These are phyloP conservation scores for Leptinotarsa rubiginosa DNA, from an alignment of 2,888 invertebrate species.

Conservation along the genomic window DNA sequence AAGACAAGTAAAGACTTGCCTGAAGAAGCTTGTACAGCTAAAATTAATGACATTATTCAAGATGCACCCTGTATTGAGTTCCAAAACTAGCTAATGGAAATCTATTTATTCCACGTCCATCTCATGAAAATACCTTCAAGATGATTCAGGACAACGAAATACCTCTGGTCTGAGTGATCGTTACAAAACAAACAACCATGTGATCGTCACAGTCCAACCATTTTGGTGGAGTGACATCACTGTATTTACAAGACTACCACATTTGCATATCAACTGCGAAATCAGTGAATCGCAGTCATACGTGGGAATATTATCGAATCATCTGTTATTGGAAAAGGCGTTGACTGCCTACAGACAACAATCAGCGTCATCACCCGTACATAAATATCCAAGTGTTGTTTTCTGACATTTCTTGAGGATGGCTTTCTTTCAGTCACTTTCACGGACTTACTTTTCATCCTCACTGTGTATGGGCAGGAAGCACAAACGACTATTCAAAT, in stretches of 20 bases:
- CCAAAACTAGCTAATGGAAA: background rate
- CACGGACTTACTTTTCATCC: background rate
- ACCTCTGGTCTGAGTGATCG: background rate
- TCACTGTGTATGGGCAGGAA: slow-evolving; percentile 3
- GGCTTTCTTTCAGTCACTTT: background rate
- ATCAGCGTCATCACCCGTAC: too few species aligned
- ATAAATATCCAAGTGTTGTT: background rate
- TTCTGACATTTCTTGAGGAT: background rate
- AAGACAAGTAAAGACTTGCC: too few species aligned
- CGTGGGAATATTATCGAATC: slow-evolving; percentile 5
- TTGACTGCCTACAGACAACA: slow-evolving; percentile 1
- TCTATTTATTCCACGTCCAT: background rate
- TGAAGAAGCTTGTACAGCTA: too few species aligned
- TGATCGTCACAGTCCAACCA: slow-evolving; percentile 4
- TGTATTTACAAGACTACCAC: background rate
- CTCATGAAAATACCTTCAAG: background rate
- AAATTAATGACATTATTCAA: too few species aligned
- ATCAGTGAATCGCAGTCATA: background rate
- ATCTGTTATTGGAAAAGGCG: slow-evolving; percentile 1
- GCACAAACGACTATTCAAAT: background rate
- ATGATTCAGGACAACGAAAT: slow-evolving; percentile 3
- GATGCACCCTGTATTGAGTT: background rate
- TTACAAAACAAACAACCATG: slow-evolving; percentile 6
- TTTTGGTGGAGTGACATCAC: slow-evolving; percentile 9
- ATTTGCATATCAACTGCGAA: slow-evolving; percentile 1